Percentiles rank a stretch among this genome's conserved stretches.
These are phyloP conservation scores for Chironex yamaguchii DNA, from an alignment of 30 jellyfish, hydroid and myxozoan species.

Conservation along the genomic window DNA sequence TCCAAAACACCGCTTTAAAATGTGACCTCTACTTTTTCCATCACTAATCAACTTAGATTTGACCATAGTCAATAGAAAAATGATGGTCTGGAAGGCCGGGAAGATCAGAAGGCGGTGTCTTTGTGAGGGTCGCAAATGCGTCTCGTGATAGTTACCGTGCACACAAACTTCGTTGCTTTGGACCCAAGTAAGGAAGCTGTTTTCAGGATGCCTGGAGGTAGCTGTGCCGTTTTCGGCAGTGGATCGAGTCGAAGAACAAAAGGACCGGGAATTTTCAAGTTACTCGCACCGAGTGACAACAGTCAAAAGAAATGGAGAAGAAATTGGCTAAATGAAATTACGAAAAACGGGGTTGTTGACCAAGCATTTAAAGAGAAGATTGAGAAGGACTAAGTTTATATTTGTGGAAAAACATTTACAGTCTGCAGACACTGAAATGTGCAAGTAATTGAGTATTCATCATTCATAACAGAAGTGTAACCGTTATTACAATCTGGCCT, in stretches of 20 bases:
- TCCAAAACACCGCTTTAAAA: too few species aligned
- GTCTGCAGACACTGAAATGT: slow-evolving; percentile 20
- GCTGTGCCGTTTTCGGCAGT: slow-evolving; percentile 57
- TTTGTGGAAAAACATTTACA: slow-evolving; percentile 43
- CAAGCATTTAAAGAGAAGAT: slow-evolving; percentile 17
- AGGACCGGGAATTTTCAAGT: slow-evolving; percentile 52
- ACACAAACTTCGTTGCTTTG: neutral
- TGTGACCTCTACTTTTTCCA: too few species aligned
- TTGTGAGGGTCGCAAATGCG: slow-evolving; percentile 17
- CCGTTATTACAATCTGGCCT: too few species aligned
- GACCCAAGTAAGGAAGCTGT: neutral
- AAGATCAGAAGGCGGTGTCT: slow-evolving; percentile 38
- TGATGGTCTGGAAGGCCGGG: slow-evolving; percentile 63
- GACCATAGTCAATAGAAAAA: slow-evolving; percentile 54
- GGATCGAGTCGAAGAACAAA: slow-evolving; percentile 61
- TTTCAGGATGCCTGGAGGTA: slow-evolving; percentile 12
- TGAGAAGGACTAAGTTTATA: slow-evolving; percentile 33
- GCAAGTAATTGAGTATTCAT: neutral
- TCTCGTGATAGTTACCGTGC: slow-evolving; percentile 55
- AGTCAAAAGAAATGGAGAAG: slow-evolving; percentile 43
- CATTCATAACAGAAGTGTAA: too few species aligned
- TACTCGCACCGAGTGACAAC: slow-evolving; percentile 48
- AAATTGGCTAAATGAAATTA: neutral
- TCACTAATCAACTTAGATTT: too few species aligned
- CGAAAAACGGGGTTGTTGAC: slow-evolving; percentile 12